A percentile compares a stretch with the other conserved stretches of the same genome.
Conservation (phyloP, 2,888 invertebrate species). For the Agrotis clavis region DNA sequence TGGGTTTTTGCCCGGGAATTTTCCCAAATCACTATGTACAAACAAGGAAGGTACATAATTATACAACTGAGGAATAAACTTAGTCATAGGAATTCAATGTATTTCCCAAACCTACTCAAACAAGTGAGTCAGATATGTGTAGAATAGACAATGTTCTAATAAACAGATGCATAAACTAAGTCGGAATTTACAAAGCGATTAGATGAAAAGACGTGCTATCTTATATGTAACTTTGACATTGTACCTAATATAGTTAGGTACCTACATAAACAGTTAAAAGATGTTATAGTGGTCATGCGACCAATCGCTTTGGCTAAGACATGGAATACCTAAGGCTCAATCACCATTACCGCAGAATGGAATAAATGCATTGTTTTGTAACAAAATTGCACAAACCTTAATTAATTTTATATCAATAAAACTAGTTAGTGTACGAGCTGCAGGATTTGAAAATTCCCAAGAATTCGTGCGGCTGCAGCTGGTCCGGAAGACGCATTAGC, state of each 20-base stretch:
- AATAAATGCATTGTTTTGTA: no score
- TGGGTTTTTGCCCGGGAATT: no score
- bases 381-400: no score
- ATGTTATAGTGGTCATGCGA: neutral
- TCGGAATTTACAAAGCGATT: neutral
- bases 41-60: neutral
- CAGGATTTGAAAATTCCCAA: neutral
- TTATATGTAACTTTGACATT: no score
- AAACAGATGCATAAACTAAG: neutral
- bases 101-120: neutral
- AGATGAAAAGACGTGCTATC: neutral
- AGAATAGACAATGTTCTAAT: neutral
- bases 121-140: neutral
- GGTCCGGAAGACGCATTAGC: neutral
- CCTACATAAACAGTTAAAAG: no score
- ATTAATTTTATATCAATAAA: neutral
- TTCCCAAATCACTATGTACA: no score
- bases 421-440: neutral
- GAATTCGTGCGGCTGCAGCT: neutral
- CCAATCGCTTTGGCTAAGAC: neutral
- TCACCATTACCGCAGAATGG: neutral
- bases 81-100: neutral
- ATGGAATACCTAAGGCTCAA: neutral
- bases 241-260: no score
- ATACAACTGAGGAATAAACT: neutral